A percentile compares a stretch with the other conserved stretches of the same genome.
Evolutionary conservation across 1,140 invertebrate genomes (phyloP).

Genomic region (Pseudoatta argentina): DNA sequence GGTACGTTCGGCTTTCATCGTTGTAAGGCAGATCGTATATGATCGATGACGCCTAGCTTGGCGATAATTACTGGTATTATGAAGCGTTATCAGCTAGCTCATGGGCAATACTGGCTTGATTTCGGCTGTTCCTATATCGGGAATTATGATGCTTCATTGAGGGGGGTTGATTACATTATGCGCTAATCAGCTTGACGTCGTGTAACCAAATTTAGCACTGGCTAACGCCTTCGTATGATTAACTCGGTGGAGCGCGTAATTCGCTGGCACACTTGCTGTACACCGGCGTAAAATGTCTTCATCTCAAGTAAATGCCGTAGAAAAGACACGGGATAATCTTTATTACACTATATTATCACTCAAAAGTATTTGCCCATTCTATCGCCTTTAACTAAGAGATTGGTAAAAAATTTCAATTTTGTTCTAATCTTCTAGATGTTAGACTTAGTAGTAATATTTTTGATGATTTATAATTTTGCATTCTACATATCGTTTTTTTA

Average conservation of each 20-base stretch:
- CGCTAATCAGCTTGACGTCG: conserved; percentile 59
- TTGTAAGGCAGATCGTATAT: conserved; percentile 44
- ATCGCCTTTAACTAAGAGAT: too few species aligned
- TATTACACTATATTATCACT: too few species aligned
- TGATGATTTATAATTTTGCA: too few species aligned
- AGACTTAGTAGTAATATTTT: too few species aligned
- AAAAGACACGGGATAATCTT: neutral
- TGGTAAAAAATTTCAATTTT: too few species aligned
- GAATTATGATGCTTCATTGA: conserved; percentile 78
- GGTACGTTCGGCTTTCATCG: conserved; percentile 48
- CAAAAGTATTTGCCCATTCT: too few species aligned
- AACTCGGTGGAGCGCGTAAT: conserved; percentile 32
- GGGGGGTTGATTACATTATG: conserved; percentile 64
- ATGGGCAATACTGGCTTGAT: conserved; percentile 72
- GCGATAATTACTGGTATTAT: conserved; percentile 78
- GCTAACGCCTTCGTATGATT: conserved; percentile 43
- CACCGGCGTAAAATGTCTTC: neutral
- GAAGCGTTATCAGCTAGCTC: conserved; percentile 70
- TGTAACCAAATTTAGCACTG: conserved; percentile 55
- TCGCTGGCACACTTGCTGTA: neutral
- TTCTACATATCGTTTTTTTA: too few species aligned
- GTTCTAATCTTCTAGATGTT: too few species aligned
- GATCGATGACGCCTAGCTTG: conserved; percentile 72
- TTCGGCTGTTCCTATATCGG: conserved; percentile 63
- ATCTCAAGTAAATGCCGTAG: neutral